Percentiles rank a stretch among this genome's conserved stretches.
Evolutionary conservation across 1,140 invertebrate species (phyloP).

Genomic region (Sipha flava): DNA sequence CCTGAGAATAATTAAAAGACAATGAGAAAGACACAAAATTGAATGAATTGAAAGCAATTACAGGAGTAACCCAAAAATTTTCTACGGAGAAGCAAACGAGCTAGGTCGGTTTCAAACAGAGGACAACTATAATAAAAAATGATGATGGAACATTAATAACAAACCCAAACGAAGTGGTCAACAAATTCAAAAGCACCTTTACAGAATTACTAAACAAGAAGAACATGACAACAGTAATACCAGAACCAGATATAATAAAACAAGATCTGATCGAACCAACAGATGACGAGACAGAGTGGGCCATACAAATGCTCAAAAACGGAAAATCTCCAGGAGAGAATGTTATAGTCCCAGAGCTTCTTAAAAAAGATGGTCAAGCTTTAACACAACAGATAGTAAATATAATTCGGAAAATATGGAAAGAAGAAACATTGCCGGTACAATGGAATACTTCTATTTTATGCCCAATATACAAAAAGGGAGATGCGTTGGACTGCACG

Average conservation of each 20-base stretch:
- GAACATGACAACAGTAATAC: neutral
- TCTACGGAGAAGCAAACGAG: neutral
- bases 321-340: neutral
- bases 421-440: slow-evolving; percentile 34
- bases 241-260: neutral
- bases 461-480: slow-evolving; percentile 37
- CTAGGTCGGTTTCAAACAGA: neutral
- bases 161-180: neutral
- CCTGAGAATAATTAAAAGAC: neutral
- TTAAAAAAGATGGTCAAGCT: neutral
- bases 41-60: neutral
- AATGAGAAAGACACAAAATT: neutral
- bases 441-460: slow-evolving; percentile 36
- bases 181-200: neutral
- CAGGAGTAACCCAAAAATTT: neutral
- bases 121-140: neutral
- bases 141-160: neutral
- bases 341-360: neutral
- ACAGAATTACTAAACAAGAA: neutral
- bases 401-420: slow-evolving; percentile 24
- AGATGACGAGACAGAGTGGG: neutral
- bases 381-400: neutral
- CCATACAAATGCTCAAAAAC: slow-evolving; percentile 41
- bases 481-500: slow-evolving; percentile 30
- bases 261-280: neutral